A percentile compares a stretch with the other conserved stretches of the same genome.
These are phyloP conservation scores for Anastatus disparis DNA, from an alignment of 1,140 invertebrate genomes.

Conservation along the genomic window DNA sequence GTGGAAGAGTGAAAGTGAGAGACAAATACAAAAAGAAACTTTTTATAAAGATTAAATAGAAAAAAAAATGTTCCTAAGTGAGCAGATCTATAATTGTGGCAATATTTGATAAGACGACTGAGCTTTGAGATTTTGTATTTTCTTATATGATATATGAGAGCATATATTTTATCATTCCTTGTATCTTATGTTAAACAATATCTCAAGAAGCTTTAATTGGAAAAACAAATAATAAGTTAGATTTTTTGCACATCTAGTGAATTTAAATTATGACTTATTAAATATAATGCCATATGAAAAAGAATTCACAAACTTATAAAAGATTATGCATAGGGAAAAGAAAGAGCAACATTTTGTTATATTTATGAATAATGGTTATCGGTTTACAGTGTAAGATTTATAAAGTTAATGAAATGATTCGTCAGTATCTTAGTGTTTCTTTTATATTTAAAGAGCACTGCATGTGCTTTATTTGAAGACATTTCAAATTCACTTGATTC, in stretches of 20 bases:
- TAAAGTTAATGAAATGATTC: constrained; percentile 6
- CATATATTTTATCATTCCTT: constrained; percentile 10
- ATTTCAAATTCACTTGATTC: constrained; percentile 14
- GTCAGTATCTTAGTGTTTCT: neutral
- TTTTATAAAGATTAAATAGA: constrained; percentile 48
- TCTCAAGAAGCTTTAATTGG: constrained; percentile 38
- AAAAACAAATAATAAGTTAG: constrained; percentile 35
- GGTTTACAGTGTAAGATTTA: constrained; percentile 37
- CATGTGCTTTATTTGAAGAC: constrained; percentile 1
- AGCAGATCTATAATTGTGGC: constrained; percentile 50
- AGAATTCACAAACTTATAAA: constrained; percentile 28
- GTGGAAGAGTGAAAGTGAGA: constrained; percentile 21
- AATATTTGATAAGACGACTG: constrained; percentile 51
- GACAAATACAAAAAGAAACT: constrained; percentile 47
- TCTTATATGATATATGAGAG: constrained; percentile 33
- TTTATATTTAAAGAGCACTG: constrained; percentile 14
- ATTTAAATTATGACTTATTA: constrained; percentile 41
- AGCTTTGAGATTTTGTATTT: constrained; percentile 46
- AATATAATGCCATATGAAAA: constrained; percentile 49
- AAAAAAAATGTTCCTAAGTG: constrained; percentile 49
- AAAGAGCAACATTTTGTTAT: constrained; percentile 12
- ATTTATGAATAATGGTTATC: constrained; percentile 41
- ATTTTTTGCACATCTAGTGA: constrained; percentile 30
- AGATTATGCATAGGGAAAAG: neutral
- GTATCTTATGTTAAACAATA: constrained; percentile 22